Evolutionary conservation across 2,888 invertebrate genomes (phyloP).

Genomic region (Drosophila parthenogenetica): DNA sequence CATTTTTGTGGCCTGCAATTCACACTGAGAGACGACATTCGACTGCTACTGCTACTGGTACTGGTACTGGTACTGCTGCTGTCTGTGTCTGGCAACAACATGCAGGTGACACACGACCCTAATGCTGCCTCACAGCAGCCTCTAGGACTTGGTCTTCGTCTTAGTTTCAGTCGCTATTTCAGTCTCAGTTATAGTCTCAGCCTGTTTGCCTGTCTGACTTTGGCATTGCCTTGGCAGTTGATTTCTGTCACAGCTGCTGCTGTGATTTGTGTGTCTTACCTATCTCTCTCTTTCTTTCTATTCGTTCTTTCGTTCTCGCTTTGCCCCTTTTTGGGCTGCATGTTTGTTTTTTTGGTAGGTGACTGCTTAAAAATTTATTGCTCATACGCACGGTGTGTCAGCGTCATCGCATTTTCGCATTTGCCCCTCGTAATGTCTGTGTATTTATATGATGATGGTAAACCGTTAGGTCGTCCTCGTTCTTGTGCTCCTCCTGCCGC

Average conservation of each 20-base stretch:
- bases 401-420: conserved; percentile 29
- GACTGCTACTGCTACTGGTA: conserved; percentile 12
- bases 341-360: conserved; percentile 35
- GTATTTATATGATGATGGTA: conserved; percentile 44
- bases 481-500: neutral
- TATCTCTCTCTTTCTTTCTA: neutral
- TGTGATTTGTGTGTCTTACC: conserved; percentile 68
- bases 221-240: conserved; percentile 72
- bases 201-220: conserved; percentile 45
- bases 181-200: conserved; percentile 32
- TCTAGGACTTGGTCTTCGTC: conserved; percentile 17
- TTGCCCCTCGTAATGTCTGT: conserved; percentile 41
- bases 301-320: neutral
- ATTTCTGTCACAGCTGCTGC: conserved; percentile 78
- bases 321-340: conserved; percentile 22
- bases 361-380: conserved; percentile 65
- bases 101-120: conserved; percentile 51
- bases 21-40: conserved; percentile 25
- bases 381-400: conserved; percentile 66
- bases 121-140: conserved; percentile 17
- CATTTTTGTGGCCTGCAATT: conserved; percentile 66
- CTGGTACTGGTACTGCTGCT: neutral
- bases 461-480: conserved; percentile 39
- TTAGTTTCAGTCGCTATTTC: conserved; percentile 17
- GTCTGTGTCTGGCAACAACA: conserved; percentile 39